phyloP scores from a whole-genome alignment of 2,888 invertebrate genomes.

The Trissolcus brochymenae region DNA sequence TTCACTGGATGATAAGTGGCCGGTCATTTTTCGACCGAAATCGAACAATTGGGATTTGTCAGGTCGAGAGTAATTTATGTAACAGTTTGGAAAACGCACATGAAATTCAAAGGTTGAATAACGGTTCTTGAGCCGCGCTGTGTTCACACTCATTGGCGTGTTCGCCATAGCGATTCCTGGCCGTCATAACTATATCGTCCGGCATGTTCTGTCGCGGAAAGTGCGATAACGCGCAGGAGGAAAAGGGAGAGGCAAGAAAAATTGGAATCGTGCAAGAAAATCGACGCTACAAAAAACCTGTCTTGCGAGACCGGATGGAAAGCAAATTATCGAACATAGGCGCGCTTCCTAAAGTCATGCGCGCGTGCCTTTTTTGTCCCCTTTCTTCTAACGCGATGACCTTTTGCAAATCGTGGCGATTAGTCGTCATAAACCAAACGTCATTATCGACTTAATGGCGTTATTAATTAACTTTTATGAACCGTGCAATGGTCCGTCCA shows the following conservation, averaged over 20 bases:
- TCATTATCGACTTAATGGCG: constrained; percentile 35
- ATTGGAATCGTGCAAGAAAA: background rate
- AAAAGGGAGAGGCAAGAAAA: constrained; percentile 21
- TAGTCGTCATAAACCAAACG: constrained; percentile 26
- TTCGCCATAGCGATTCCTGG: constrained; percentile 42
- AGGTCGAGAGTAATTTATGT: constrained; percentile 34
- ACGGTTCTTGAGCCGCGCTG: constrained; percentile 64
- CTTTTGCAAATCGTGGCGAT: constrained; percentile 21
- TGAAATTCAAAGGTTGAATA: constrained; percentile 72
- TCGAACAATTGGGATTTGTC: constrained; percentile 22
- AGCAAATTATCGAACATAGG: constrained; percentile 30
- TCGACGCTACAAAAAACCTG: constrained; percentile 22
- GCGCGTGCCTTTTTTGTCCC: background rate
- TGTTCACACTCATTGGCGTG: constrained; percentile 29
- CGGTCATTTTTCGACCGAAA: constrained; percentile 6
- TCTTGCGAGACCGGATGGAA: constrained; percentile 41
- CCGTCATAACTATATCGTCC: constrained; percentile 45
- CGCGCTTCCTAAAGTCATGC: constrained; percentile 35
- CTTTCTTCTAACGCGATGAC: constrained; percentile 11
- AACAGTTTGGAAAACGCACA: constrained; percentile 50
- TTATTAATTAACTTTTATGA: constrained; percentile 47
- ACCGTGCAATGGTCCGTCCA: constrained; percentile 18
- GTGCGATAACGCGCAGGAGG: constrained; percentile 35
- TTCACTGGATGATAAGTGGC: background rate
- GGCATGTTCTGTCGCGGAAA: constrained; percentile 47